Conservation (phyloP, 1,140 invertebrate genomes). For the Drosophila lowei region DNA sequence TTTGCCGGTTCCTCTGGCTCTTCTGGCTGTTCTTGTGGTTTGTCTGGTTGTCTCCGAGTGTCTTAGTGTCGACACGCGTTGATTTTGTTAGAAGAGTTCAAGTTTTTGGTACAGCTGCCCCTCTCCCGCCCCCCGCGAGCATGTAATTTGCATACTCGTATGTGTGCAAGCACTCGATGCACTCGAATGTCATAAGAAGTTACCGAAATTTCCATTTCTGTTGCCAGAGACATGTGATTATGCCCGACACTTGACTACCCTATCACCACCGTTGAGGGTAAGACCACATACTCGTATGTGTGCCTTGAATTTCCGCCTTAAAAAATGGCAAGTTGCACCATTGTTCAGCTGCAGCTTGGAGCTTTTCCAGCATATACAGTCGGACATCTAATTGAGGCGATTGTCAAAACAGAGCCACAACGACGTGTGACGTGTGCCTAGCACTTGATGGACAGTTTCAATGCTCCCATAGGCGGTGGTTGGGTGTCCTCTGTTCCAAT, state of each 20-base stretch:
- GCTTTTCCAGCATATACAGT: too few relatives aligned
- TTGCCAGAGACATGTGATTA: conserved; percentile 45
- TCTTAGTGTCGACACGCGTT: conserved; percentile 80
- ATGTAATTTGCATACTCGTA: conserved; percentile 59
- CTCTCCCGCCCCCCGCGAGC: too few relatives aligned
- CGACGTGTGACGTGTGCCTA: too few relatives aligned
- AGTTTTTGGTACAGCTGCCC: conserved; percentile 66
- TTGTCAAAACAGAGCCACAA: too few relatives aligned
- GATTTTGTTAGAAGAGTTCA: conserved; percentile 45
- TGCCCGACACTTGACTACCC: neutral
- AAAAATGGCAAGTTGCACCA: too few relatives aligned
- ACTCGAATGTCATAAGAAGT: conserved; percentile 41
- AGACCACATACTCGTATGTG: too few relatives aligned
- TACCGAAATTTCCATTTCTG: conserved; percentile 27
- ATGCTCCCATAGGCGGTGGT: conserved; percentile 13
- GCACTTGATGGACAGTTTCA: neutral
- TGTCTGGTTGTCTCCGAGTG: conserved; percentile 48
- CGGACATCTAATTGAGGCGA: too few relatives aligned
- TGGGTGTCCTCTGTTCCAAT: conserved; percentile 9
- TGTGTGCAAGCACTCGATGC: conserved; percentile 26
- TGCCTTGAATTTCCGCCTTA: too few relatives aligned
- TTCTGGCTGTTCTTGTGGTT: conserved; percentile 21
- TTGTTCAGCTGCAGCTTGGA: too few relatives aligned
- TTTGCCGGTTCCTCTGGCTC: conserved; percentile 18
- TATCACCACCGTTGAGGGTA: neutral